phyloP scores from a whole-genome alignment of 1,140 invertebrate species.

The Melanaphis sacchari region DNA sequence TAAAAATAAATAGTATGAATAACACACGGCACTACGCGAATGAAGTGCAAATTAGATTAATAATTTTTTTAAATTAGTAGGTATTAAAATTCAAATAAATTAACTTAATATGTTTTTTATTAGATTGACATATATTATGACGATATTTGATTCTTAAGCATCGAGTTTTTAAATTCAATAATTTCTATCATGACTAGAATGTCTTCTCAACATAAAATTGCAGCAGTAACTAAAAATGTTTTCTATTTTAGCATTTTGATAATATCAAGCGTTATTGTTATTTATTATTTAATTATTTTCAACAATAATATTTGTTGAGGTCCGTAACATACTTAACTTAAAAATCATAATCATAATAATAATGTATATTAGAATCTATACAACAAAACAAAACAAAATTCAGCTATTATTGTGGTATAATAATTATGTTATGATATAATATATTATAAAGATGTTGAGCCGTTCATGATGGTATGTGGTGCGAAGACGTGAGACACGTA shows the following conservation, averaged over 20 bases:
- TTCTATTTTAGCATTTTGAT: conserved; percentile 12
- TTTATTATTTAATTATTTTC: conserved; percentile 22
- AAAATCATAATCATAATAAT: neutral
- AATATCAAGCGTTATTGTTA: conserved; percentile 2
- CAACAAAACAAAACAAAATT: conserved; percentile 41
- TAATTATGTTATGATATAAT: neutral
- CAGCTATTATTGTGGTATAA: neutral
- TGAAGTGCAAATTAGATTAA: neutral
- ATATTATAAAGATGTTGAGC: conserved; percentile 12
- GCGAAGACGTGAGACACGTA: conserved; percentile 34
- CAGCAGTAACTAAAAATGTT: neutral
- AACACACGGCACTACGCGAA: neutral
- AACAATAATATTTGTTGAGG: neutral
- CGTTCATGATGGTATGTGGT: conserved; percentile 43
- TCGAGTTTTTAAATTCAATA: neutral
- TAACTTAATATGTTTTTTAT: neutral
- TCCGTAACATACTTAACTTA: conserved; percentile 2
- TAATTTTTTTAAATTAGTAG: neutral
- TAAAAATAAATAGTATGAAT: neutral
- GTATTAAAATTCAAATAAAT: neutral
- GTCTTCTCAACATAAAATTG: neutral
- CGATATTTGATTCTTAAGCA: neutral
- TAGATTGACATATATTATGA: neutral
- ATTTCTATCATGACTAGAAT: neutral
- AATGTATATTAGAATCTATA: neutral